Evolutionary conservation across 2,797 vertebrate species (phyloP).

Genomic region (Pempheris klunzingeri): DNA sequence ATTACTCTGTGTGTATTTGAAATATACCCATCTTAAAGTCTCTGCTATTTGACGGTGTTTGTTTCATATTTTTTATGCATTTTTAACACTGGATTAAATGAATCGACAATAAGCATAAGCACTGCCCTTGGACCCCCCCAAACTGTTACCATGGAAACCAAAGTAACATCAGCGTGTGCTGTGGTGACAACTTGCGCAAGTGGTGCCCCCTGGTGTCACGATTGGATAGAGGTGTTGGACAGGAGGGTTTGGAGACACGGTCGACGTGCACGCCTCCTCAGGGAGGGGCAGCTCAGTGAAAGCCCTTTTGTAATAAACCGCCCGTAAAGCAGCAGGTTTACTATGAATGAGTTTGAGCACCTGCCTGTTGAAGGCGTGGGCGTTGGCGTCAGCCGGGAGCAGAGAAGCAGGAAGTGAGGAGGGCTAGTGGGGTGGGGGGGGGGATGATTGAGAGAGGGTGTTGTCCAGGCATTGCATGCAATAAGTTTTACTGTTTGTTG

Average conservation of each 20-base stretch:
- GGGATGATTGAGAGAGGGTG: constrained; percentile 23
- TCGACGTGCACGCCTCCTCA: constrained; percentile 80
- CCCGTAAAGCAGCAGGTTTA: constrained; percentile 89
- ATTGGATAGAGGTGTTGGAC: background rate
- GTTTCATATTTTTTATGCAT: constrained; percentile 70
- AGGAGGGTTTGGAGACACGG: constrained; percentile 26
- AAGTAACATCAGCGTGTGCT: background rate
- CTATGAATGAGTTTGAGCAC: constrained; percentile 90
- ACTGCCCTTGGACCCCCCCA: constrained; percentile 74
- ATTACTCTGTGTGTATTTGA: constrained; percentile 78
- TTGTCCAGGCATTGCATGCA: constrained; percentile 75
- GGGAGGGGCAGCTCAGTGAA: constrained; percentile 78
- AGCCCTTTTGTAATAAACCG: constrained; percentile 90
- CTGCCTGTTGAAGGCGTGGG: constrained; percentile 83
- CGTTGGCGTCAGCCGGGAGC: constrained; percentile 47
- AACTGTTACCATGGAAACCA: constrained; percentile 12
- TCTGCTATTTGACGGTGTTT: constrained; percentile 70
- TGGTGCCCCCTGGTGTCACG: constrained; percentile 48
- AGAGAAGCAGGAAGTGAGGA: constrained; percentile 5
- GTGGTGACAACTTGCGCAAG: constrained; percentile 18
- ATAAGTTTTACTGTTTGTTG: constrained; percentile 63
- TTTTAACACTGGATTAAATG: constrained; percentile 80
- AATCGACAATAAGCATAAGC: constrained; percentile 77
- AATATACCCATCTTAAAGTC: constrained; percentile 77
- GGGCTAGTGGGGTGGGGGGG: background rate